These are phyloP conservation scores for Mionectes macconnelli DNA, from an alignment of 2,113 vertebrate genomes.

Conservation along the genomic window DNA sequence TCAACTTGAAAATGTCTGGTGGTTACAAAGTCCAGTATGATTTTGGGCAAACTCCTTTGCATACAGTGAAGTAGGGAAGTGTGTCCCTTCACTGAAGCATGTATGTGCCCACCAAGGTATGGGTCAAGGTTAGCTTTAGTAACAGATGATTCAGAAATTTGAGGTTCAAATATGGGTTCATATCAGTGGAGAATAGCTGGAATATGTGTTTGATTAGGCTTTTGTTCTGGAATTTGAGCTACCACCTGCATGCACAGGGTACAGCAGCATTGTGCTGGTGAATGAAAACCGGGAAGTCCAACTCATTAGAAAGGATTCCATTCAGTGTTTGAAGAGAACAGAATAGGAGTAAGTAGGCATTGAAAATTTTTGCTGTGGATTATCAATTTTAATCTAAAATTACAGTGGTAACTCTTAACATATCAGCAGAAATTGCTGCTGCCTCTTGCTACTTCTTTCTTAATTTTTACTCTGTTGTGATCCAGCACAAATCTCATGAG, in stretches of 20 bases:
- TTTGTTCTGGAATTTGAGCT: neutral
- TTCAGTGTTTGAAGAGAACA: neutral
- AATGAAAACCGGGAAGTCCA: neutral
- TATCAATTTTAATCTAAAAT: neutral
- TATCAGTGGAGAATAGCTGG: neutral
- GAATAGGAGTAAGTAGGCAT: neutral
- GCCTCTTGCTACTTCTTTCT: neutral
- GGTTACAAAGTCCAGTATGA: neutral
- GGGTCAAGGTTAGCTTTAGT: neutral
- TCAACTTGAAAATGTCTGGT: neutral
- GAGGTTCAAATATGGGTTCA: neutral
- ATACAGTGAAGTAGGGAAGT: neutral
- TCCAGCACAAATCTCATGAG: neutral
- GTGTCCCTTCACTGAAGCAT: fast-evolving
- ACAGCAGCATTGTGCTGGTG: neutral
- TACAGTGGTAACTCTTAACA: neutral
- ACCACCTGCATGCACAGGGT: neutral
- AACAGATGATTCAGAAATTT: neutral
- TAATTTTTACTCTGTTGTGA: neutral
- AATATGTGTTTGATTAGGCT: neutral
- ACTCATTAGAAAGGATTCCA: neutral
- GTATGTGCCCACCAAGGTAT: neutral
- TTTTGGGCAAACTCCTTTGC: neutral
- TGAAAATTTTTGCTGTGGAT: neutral
- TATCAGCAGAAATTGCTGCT: neutral